phyloP scores from a whole-genome alignment of 2,888 invertebrate genomes.

The Brachycybe producta region DNA sequence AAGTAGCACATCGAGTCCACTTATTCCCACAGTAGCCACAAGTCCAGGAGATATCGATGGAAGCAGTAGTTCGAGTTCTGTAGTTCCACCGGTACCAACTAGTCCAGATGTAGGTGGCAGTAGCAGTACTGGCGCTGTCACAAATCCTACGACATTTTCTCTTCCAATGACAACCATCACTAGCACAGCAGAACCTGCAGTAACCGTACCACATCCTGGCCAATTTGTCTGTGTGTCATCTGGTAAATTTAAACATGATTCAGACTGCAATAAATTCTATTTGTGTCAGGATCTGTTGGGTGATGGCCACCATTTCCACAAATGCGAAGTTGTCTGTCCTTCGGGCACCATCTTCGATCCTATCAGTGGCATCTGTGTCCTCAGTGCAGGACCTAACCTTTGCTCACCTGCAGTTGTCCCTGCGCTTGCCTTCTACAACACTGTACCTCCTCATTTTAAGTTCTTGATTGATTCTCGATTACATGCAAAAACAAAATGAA shows the following conservation, averaged over 20 bases:
- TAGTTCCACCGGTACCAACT: no score
- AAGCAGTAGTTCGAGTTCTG: no score
- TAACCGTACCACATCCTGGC: background rate
- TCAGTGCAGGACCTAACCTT: no score
- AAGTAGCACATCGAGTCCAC: background rate
- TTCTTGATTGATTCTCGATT: no score
- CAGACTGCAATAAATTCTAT: constrained; percentile 14
- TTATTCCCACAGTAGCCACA: background rate
- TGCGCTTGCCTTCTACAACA: no score
- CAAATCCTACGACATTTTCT: background rate
- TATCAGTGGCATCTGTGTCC: constrained; percentile 3
- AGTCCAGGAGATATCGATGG: background rate
- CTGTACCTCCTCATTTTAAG: no score
- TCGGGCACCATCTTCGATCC: constrained; percentile 10
- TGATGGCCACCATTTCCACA: constrained; percentile 15
- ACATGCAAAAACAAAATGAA: no score
- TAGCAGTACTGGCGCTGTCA: background rate
- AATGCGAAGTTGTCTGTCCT: constrained; percentile 15
- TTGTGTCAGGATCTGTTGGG: constrained; percentile 16
- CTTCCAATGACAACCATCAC: background rate
- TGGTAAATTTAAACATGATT: constrained; percentile 11
- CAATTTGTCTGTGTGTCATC: background rate
- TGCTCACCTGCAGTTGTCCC: no score
- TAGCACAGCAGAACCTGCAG: background rate
- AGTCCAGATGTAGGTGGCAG: no score